Evolutionary conservation across 2,888 invertebrate genomes (phyloP).

Genomic region (Drosophila macrospina): DNA sequence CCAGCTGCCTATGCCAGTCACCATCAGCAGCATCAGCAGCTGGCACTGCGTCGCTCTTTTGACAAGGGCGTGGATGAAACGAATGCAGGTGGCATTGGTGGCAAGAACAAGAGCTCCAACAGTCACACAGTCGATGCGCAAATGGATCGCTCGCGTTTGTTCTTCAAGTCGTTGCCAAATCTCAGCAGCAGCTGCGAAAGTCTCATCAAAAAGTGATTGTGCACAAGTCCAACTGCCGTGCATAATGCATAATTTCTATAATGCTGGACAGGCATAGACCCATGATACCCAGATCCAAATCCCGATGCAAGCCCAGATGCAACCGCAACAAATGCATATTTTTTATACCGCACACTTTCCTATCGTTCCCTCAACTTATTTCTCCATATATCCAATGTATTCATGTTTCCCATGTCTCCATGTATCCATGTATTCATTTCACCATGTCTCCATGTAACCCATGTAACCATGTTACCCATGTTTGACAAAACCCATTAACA

Average conservation of each 20-base stretch:
- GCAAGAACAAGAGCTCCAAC: conserved; percentile 17
- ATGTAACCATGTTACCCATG: too few species aligned
- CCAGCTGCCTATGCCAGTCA: conserved; percentile 71
- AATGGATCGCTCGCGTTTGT: conserved; percentile 81
- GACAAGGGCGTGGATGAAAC: conserved; percentile 77
- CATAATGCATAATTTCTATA: not conserved
- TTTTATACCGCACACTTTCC: conserved; percentile 38
- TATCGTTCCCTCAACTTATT: conserved; percentile 12
- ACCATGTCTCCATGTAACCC: conserved; percentile 5
- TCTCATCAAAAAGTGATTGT: conserved; percentile 85
- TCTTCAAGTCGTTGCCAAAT: conserved; percentile 89
- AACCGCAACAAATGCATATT: conserved; percentile 33
- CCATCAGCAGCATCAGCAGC: conserved; percentile 40
- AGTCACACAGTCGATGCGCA: conserved; percentile 53
- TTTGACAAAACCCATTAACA: conserved; percentile 69
- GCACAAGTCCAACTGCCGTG: not conserved
- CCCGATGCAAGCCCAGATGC: not conserved
- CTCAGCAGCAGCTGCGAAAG: conserved; percentile 89
- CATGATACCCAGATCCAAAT: not conserved
- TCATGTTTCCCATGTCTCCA: conserved; percentile 4
- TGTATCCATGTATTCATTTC: conserved; percentile 21
- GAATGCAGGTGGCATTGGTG: not conserved
- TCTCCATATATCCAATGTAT: conserved; percentile 7
- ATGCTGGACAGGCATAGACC: conserved; percentile 1
- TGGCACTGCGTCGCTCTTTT: conserved; percentile 78